Percentiles rank a stretch among this genome's conserved stretches.
Evolutionary conservation across 2,113 vertebrate genomes (phyloP).

Genomic region (Nannospalax galili): DNA sequence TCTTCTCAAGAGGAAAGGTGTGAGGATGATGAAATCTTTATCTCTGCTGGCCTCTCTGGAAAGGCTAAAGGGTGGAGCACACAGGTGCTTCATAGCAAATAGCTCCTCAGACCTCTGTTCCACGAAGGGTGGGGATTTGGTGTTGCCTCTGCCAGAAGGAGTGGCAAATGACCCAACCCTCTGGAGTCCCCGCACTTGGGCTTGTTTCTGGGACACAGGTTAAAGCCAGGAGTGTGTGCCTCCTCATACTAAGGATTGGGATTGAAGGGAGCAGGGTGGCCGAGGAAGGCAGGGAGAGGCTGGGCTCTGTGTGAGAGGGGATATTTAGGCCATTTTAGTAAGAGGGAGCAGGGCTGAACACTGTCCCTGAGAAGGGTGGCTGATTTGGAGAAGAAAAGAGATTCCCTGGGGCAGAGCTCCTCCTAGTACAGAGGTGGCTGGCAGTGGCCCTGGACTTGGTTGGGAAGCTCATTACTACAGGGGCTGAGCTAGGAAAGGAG

Average conservation of each 20-base stretch:
- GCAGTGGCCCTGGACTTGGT: not conserved
- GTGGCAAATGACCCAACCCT: not conserved
- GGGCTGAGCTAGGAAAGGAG: not conserved
- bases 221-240: not conserved
- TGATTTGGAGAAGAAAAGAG: not conserved
- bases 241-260: not conserved
- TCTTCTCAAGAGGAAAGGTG: not conserved
- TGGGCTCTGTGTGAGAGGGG: not conserved
- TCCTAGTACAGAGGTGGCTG: not conserved
- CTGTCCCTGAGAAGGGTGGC: not conserved
- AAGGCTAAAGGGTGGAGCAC: not conserved
- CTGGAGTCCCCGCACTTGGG: not conserved
- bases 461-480: not conserved
- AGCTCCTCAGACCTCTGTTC: not conserved
- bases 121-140: not conserved
- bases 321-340: slow-evolving; percentile 9
- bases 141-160: slow-evolving; percentile 18
- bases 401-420: not conserved
- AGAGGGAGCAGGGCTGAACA: not conserved
- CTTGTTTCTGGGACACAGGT: not conserved
- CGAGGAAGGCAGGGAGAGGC: not conserved
- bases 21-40: slow-evolving; percentile 48
- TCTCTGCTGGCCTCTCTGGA: slow-evolving; percentile 27
- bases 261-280: not conserved
- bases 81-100: not conserved